Conservation (phyloP, 2,888 invertebrate species). For the Drosophila mulleri region DNA sequence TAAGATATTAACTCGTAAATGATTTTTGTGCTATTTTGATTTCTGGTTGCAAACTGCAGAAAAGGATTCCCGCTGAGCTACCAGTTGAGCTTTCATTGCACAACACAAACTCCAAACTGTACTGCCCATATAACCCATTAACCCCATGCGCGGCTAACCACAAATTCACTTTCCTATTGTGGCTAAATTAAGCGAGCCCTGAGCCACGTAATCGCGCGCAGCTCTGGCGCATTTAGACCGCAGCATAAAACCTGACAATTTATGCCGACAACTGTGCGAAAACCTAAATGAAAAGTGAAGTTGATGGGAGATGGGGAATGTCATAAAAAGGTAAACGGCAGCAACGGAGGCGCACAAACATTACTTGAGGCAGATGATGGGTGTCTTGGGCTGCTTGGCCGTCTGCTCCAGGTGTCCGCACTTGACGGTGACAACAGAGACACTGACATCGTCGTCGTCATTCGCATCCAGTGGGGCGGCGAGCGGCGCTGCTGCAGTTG, state of each 20-base stretch:
- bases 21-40: neutral
- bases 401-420: conserved; percentile 48
- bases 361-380: conserved; percentile 75
- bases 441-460: conserved; percentile 51
- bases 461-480: conserved; percentile 48
- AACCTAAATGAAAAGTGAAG: conserved; percentile 62
- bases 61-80: conserved; percentile 4
- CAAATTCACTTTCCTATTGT: conserved; percentile 56
- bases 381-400: conserved; percentile 46
- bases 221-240: conserved; percentile 35
- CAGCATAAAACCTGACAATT: conserved; percentile 60
- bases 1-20: too few relatives aligned
- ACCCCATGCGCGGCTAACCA: conserved; percentile 35
- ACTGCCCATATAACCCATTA: conserved; percentile 24
- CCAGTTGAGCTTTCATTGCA: neutral
- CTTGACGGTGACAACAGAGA: conserved; percentile 64
- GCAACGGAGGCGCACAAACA: conserved; percentile 27
- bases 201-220: conserved; percentile 5
- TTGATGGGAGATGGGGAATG: conserved; percentile 37
- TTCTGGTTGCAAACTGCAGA: neutral
- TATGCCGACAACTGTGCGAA: conserved; percentile 68
- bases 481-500: conserved; percentile 36
- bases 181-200: conserved; percentile 18
- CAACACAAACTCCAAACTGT: conserved; percentile 1
- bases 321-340: conserved; percentile 49